Evolutionary conservation across 2,888 invertebrate genomes (phyloP).

Genomic region (Amphimallon solstitiale): DNA sequence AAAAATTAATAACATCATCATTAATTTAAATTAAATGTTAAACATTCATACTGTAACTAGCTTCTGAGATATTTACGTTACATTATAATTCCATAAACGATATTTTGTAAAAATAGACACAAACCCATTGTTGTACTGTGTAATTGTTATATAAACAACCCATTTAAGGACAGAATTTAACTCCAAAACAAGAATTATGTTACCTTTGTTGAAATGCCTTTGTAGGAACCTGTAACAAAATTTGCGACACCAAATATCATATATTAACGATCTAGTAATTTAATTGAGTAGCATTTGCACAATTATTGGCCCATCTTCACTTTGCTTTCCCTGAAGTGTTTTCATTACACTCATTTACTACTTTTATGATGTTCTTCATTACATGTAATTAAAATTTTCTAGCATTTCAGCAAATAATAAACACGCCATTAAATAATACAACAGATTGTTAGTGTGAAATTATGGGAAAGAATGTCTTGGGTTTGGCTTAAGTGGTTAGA

Average conservation of each 20-base stretch:
- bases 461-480: no score
- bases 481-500: no score
- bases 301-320: slow-evolving; percentile 5
- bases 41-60: no score
- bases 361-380: no score
- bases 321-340: not conserved
- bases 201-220: slow-evolving; percentile 17
- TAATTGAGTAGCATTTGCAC: slow-evolving; percentile 25
- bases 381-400: no score
- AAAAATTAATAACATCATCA: no score
- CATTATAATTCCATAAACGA: no score
- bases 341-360: not conserved
- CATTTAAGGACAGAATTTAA: slow-evolving; percentile 1
- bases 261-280: slow-evolving; percentile 17
- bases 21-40: no score
- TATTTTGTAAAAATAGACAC: slow-evolving; percentile 18
- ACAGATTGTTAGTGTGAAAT: no score
- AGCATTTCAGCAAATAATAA: no score
- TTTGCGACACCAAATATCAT: slow-evolving; percentile 14
- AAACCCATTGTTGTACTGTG: slow-evolving; percentile 12
- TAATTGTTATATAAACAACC: not conserved
- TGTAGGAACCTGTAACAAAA: slow-evolving; percentile 23
- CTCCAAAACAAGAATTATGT: not conserved
- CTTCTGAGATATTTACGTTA: no score
- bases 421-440: no score